Conservation (phyloP, 2,888 invertebrate genomes). For the Eupithecia dodoneata region DNA sequence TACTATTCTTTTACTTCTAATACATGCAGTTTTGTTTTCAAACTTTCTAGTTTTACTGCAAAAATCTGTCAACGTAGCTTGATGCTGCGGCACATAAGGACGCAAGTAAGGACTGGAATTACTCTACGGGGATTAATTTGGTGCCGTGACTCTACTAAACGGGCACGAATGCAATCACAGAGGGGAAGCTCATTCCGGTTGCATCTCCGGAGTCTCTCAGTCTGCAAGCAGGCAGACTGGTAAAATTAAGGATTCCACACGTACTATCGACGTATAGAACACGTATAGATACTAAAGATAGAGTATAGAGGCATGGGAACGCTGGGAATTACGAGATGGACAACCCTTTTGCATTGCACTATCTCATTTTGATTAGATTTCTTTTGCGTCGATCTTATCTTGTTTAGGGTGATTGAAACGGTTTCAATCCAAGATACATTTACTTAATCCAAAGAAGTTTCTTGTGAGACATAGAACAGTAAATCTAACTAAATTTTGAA, state of each 20-base stretch:
- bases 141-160: conserved; percentile 59
- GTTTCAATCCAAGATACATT: neutral
- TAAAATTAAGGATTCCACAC: conserved; percentile 79
- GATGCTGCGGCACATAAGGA: neutral
- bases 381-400: neutral
- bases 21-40: neutral
- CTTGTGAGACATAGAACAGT: neutral
- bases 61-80: neutral
- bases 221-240: conserved; percentile 54
- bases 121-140: conserved; percentile 61
- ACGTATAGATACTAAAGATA: neutral
- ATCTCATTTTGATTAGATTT: conserved; percentile 27
- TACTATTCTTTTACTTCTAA: neutral
- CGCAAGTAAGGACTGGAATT: neutral
- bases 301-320: conserved; percentile 48
- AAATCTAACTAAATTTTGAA: neutral
- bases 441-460: neutral
- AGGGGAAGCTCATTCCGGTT: conserved; percentile 77
- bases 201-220: conserved; percentile 69
- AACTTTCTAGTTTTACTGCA: neutral
- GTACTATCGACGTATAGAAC: conserved; percentile 49
- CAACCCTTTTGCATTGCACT: conserved; percentile 18
- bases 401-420: neutral
- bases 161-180: conserved; percentile 77
- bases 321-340: conserved; percentile 37